A percentile compares a stretch with the other conserved stretches of the same genome.
phyloP scores from a whole-genome alignment of 2,797 vertebrate species.

The Poeciliopsis gracilis region DNA sequence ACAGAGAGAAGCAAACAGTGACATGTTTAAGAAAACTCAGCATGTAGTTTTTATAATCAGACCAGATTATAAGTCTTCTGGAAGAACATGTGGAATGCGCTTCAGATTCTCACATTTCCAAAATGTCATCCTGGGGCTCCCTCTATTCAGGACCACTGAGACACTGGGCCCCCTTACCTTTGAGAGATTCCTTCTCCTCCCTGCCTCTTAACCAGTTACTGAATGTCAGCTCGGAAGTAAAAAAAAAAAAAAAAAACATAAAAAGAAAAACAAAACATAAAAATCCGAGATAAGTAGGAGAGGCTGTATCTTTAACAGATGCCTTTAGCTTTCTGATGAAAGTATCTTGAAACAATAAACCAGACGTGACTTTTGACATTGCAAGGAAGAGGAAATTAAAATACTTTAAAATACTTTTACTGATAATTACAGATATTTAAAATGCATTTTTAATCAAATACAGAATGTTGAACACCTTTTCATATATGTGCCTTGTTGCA shows the following conservation, averaged over 20 bases:
- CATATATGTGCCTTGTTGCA: background rate
- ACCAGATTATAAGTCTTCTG: background rate
- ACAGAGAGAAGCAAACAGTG: background rate
- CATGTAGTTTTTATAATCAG: background rate
- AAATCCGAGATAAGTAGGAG: background rate
- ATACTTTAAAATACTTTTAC: background rate
- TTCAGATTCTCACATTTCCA: slow-evolving; percentile 39
- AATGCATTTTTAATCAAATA: background rate
- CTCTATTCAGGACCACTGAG: slow-evolving; percentile 31
- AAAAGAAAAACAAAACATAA: too few species aligned
- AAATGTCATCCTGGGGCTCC: slow-evolving; percentile 45
- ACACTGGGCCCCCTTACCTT: slow-evolving; percentile 19
- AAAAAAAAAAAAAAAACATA: background rate
- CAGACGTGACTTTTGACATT: background rate
- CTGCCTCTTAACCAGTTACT: background rate
- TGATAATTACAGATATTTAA: background rate
- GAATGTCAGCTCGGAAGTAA: background rate
- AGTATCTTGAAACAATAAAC: background rate
- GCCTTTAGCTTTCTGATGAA: background rate
- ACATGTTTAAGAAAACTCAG: background rate
- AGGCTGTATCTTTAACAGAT: background rate
- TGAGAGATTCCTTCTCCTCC: background rate
- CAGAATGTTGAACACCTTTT: background rate
- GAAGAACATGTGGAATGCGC: slow-evolving; percentile 28
- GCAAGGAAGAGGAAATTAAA: background rate